These are phyloP conservation scores for Atta colombica DNA, from an alignment of 1,140 invertebrate genomes.

Conservation along the genomic window DNA sequence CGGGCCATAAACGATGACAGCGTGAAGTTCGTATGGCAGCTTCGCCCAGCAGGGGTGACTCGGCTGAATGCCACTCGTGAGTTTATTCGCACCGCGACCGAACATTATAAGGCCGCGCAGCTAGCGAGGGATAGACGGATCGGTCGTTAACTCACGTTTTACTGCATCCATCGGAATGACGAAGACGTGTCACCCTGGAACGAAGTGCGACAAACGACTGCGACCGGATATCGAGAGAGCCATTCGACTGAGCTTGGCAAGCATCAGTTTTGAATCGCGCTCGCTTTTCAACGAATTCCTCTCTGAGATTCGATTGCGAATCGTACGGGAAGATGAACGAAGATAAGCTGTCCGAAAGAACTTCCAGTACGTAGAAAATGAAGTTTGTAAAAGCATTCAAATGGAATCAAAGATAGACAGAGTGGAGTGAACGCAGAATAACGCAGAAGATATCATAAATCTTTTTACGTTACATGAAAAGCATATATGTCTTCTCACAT, in stretches of 20 bases:
- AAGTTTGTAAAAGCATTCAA: neutral
- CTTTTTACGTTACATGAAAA: neutral
- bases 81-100: slow-evolving; percentile 40
- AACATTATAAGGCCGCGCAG: slow-evolving; percentile 41
- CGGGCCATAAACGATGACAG: slow-evolving; percentile 45
- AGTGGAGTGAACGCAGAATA: neutral
- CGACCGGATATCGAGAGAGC: slow-evolving; percentile 62
- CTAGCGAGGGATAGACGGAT: neutral
- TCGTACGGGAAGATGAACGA: neutral
- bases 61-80: slow-evolving; percentile 35
- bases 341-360: neutral
- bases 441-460: neutral
- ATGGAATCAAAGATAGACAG: neutral
- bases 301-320: neutral
- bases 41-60: neutral
- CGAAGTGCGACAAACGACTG: slow-evolving; percentile 21
- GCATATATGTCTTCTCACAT: neutral
- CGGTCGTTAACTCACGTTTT: slow-evolving; percentile 68
- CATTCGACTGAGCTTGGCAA: slow-evolving; percentile 2
- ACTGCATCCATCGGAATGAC: slow-evolving; percentile 54
- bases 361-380: neutral
- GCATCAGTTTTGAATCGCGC: slow-evolving; percentile 8
- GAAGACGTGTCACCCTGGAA: slow-evolving; percentile 37
- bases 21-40: slow-evolving; percentile 19
- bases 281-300: neutral